phyloP scores from a whole-genome alignment of 2,113 vertebrate species.

The Apteryx owenii region DNA sequence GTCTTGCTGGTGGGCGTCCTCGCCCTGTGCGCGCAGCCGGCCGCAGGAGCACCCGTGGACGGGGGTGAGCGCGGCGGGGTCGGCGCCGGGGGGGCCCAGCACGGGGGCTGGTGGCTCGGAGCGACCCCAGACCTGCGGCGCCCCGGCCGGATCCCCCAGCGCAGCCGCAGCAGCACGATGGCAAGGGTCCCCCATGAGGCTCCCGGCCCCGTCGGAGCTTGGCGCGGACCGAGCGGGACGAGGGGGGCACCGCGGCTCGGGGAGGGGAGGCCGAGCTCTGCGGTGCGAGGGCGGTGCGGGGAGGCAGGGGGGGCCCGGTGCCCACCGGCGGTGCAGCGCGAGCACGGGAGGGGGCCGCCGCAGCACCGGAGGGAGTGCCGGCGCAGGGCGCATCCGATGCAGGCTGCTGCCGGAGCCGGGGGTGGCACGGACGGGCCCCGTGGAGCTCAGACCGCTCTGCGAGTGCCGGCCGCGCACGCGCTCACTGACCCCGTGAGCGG shows the following conservation, averaged over 20 bases:
- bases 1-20: conserved; percentile 26
- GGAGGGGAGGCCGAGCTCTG: rapidly evolving
- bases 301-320: rapidly evolving
- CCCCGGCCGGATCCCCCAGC: too few relatives aligned
- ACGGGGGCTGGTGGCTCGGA: neutral
- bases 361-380: neutral
- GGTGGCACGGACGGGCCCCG: neutral
- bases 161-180: too few relatives aligned
- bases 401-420: neutral
- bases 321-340: too few relatives aligned
- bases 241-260: rapidly evolving
- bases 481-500: too few relatives aligned
- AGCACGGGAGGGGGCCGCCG: neutral
- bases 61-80: neutral
- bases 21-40: neutral
- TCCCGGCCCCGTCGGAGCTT: too few relatives aligned
- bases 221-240: too few relatives aligned
- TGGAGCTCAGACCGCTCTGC: neutral
- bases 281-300: rapidly evolving
- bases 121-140: neutral
- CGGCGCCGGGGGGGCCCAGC: rapidly evolving
- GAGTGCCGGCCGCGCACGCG: rapidly evolving
- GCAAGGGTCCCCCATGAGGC: neutral
- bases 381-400: rapidly evolving
- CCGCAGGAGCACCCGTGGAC: rapidly evolving